These are phyloP conservation scores for Bombus affinis DNA, from an alignment of 1,140 invertebrate species.

Conservation along the genomic window DNA sequence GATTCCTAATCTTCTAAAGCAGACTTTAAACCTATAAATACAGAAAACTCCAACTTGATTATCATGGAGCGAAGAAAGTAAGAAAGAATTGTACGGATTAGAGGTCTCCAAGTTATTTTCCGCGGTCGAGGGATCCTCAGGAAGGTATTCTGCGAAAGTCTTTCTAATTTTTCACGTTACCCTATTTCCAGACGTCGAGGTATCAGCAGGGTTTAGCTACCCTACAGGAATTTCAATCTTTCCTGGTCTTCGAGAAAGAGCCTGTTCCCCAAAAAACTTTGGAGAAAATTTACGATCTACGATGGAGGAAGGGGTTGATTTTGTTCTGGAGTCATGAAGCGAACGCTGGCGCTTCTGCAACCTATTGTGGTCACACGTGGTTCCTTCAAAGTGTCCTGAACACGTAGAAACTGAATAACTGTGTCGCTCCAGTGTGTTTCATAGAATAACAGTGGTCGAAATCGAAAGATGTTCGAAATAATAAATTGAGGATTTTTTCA, in stretches of 20 bases:
- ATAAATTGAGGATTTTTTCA: too few relatives aligned
- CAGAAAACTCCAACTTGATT: too few relatives aligned
- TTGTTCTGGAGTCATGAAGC: neutral
- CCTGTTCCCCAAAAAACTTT: neutral
- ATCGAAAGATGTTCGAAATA: too few relatives aligned
- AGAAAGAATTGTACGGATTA: too few relatives aligned
- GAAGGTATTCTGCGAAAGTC: conserved; percentile 7
- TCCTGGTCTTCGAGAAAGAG: neutral
- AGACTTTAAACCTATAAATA: too few relatives aligned
- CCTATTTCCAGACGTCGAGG: neutral
- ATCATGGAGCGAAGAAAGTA: too few relatives aligned
- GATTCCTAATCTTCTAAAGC: too few relatives aligned
- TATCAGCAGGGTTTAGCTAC: conserved; percentile 13
- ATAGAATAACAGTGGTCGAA: too few relatives aligned
- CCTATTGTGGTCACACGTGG: neutral
- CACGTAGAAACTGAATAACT: neutral
- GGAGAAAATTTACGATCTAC: conserved; percentile 30
- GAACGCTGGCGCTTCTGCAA: neutral
- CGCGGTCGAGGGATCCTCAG: too few relatives aligned
- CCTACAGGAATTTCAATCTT: conserved; percentile 53
- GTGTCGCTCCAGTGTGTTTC: too few relatives aligned
- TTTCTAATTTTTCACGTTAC: conserved; percentile 32
- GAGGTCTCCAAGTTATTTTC: too few relatives aligned
- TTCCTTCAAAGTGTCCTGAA: neutral
- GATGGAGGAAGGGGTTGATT: neutral